A percentile compares a stretch with the other conserved stretches of the same genome.
phyloP scores from a whole-genome alignment of 2,797 vertebrate genomes.

The Acanthurus leucopareius region DNA sequence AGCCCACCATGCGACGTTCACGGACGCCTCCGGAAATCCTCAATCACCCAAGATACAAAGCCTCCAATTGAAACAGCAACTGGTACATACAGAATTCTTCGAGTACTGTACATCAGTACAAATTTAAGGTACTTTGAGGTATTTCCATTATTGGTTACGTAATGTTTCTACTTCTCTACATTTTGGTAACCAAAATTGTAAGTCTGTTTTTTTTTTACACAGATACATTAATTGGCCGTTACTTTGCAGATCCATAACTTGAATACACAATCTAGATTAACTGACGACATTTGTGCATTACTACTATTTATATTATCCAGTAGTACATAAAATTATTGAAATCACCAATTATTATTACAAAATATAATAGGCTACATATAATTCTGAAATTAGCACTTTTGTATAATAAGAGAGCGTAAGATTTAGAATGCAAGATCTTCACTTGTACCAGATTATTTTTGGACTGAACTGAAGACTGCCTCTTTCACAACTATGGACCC shows the following conservation, averaged over 20 bases:
- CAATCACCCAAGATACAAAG: fast-evolving
- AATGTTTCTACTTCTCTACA: background rate
- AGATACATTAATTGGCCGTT: background rate
- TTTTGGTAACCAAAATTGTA: background rate
- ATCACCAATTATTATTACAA: background rate
- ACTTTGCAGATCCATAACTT: background rate
- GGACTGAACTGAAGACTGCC: no score
- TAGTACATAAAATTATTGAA: no score
- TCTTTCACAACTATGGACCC: no score
- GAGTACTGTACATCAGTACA: background rate
- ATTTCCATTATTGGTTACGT: background rate
- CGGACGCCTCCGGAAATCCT: slow-evolving; percentile 19
- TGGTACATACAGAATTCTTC: no score
- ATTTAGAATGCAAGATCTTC: no score
- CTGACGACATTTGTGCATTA: no score
- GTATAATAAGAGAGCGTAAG: no score
- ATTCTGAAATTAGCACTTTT: no score
- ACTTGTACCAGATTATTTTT: no score
- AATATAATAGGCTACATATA: background rate
- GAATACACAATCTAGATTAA: background rate
- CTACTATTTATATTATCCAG: no score
- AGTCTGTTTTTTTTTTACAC: background rate
- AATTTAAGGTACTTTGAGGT: background rate
- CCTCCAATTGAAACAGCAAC: background rate
- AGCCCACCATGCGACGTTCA: slow-evolving; percentile 58